These are phyloP conservation scores for Pagetopsis macropterus DNA, from an alignment of 2,797 vertebrate species.

Conservation along the genomic window DNA sequence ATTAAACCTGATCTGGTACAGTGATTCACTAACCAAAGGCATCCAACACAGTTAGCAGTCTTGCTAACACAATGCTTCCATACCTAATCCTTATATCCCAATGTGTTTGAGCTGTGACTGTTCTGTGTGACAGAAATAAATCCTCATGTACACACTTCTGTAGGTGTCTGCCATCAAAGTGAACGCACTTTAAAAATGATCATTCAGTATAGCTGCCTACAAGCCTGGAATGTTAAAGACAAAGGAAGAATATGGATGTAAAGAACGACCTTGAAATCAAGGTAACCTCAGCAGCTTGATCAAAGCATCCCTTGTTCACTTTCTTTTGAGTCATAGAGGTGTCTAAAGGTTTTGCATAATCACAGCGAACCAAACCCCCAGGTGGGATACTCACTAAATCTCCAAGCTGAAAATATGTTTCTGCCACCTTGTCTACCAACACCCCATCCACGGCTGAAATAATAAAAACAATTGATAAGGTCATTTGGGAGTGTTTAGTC, in stretches of 20 bases:
- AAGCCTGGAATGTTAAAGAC: constrained; percentile 41
- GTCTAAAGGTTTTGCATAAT: constrained; percentile 68
- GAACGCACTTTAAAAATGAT: constrained; percentile 18
- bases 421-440: constrained; percentile 40
- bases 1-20: neutral
- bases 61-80: neutral
- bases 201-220: constrained; percentile 20
- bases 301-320: constrained; percentile 54
- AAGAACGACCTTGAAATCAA: constrained; percentile 59
- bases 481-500: constrained; percentile 80
- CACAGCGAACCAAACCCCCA: constrained; percentile 30
- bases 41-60: neutral
- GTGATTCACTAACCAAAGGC: neutral
- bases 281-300: constrained; percentile 52
- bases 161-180: constrained; percentile 8
- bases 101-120: neutral
- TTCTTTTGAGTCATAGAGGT: constrained; percentile 42
- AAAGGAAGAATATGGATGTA: constrained; percentile 32
- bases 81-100: neutral
- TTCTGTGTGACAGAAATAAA: neutral
- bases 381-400: constrained; percentile 53
- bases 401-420: constrained; percentile 40
- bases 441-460: constrained; percentile 54
- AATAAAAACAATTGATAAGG: constrained; percentile 80
- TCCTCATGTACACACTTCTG: constrained; percentile 17